Conservation (phyloP, 1,140 invertebrate species). For the Drosophila sucinea region DNA sequence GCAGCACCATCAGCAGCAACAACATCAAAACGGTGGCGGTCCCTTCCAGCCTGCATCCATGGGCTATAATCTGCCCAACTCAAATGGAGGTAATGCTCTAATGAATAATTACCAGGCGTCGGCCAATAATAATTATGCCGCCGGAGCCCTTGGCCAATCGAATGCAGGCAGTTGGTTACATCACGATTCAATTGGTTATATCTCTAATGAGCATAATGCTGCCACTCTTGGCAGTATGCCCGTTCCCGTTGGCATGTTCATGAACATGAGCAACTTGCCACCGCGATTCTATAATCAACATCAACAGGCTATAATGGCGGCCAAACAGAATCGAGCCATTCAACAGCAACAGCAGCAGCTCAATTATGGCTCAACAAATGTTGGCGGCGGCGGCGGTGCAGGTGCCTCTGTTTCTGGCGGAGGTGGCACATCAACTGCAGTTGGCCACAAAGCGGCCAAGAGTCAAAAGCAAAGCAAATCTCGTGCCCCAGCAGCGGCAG, state of each 20-base stretch:
- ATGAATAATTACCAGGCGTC: constrained; percentile 23
- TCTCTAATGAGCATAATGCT: constrained; percentile 93
- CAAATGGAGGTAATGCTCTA: constrained; percentile 17
- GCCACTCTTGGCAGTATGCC: constrained; percentile 91
- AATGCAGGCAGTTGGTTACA: constrained; percentile 83
- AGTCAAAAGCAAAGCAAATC: constrained; percentile 7
- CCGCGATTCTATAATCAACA: constrained; percentile 94
- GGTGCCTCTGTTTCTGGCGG: not conserved
- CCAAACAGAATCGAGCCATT: constrained; percentile 67
- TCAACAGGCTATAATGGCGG: constrained; percentile 85
- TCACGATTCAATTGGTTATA: constrained; percentile 97
- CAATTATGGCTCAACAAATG: not conserved
- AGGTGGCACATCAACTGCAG: constrained; percentile 42
- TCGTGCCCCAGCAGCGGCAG: not conserved
- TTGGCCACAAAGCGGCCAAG: constrained; percentile 11
- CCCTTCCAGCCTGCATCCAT: constrained; percentile 53
- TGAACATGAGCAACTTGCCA: constrained; percentile 95
- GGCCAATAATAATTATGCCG: constrained; percentile 3
- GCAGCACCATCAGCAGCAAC: not conserved
- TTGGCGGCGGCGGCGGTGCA: constrained; percentile 55
- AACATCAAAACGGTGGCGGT: constrained; percentile 72
- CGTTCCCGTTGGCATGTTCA: constrained; percentile 97
- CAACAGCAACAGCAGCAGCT: constrained; percentile 36
- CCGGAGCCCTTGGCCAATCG: not conserved
- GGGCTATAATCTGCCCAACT: constrained; percentile 13